Evolutionary conservation across 1,140 invertebrate genomes (phyloP).

Genomic region (Orius insidiosus): DNA sequence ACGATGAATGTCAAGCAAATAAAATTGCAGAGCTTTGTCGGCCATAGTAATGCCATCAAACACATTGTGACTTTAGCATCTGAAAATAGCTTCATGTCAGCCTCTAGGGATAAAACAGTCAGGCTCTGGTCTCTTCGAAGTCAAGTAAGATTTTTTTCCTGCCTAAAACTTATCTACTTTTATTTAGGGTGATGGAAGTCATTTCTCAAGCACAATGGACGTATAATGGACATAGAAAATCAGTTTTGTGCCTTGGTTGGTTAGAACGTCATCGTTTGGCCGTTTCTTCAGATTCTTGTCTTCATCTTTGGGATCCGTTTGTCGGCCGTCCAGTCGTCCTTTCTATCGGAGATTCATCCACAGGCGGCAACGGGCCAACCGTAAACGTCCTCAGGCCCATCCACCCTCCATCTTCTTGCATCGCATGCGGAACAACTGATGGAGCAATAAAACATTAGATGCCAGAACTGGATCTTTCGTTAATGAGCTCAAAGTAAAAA

Average conservation of each 20-base stretch:
- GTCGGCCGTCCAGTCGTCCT: slow-evolving; percentile 37
- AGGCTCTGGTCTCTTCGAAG: slow-evolving; percentile 90
- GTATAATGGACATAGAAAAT: slow-evolving; percentile 81
- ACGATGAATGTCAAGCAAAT: slow-evolving; percentile 91
- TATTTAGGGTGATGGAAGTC: slow-evolving; percentile 54
- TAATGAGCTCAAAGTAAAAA: slow-evolving; percentile 63
- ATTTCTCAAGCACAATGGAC: slow-evolving; percentile 70
- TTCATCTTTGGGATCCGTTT: slow-evolving; percentile 95
- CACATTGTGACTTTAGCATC: slow-evolving; percentile 65
- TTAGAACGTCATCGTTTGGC: slow-evolving; percentile 64
- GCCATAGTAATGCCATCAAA: slow-evolving; percentile 66
- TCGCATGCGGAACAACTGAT: slow-evolving; percentile 74
- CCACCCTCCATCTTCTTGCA: slow-evolving; percentile 51
- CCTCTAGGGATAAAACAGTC: slow-evolving; percentile 83
- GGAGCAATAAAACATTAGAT: slow-evolving; percentile 71
- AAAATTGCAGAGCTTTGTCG: slow-evolving; percentile 58
- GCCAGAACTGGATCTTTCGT: slow-evolving; percentile 47
- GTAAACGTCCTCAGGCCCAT: slow-evolving; percentile 61
- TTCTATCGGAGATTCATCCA: not conserved
- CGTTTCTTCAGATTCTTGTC: slow-evolving; percentile 79
- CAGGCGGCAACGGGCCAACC: slow-evolving; percentile 29
- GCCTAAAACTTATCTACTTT: not conserved
- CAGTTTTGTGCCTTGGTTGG: slow-evolving; percentile 77
- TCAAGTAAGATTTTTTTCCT: slow-evolving; percentile 36
- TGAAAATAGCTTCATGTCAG: slow-evolving; percentile 92